phyloP scores from a whole-genome alignment of 2,888 invertebrate genomes.

The Stenoptilia bipunctidactyla region DNA sequence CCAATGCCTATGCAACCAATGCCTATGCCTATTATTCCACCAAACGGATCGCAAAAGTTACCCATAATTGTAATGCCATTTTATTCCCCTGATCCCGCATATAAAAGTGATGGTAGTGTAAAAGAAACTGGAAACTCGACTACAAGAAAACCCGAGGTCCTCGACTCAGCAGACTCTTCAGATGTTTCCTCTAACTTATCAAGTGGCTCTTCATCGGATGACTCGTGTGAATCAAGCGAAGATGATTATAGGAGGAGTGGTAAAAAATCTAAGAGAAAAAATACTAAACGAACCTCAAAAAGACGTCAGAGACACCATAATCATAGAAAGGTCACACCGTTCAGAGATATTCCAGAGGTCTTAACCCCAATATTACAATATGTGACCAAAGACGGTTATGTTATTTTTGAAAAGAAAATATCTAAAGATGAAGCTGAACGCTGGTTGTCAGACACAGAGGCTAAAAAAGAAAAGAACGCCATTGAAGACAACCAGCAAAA shows the following conservation, averaged over 20 bases:
- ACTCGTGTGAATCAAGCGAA: not conserved
- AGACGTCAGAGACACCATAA: not conserved
- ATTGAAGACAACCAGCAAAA: not conserved
- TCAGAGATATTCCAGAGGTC: constrained; percentile 15
- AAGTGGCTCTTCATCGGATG: not conserved
- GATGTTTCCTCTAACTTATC: not conserved
- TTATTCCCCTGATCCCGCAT: constrained; percentile 43
- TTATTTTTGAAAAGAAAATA: constrained; percentile 53
- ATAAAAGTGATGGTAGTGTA: constrained; percentile 16
- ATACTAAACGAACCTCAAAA: not conserved
- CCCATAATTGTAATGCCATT: constrained; percentile 63
- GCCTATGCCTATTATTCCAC: constrained; percentile 18
- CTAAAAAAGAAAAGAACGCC: no score
- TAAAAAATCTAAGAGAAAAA: not conserved
- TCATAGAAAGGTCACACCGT: not conserved
- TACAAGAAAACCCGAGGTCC: constrained; percentile 8
- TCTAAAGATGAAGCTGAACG: constrained; percentile 45
- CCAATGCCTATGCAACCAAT: constrained; percentile 17
- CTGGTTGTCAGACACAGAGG: constrained; percentile 27
- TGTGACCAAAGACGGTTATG: constrained; percentile 56
- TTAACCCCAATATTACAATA: constrained; percentile 53
- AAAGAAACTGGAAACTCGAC: constrained; percentile 8
- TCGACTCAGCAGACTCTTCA: not conserved
- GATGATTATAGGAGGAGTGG: not conserved
- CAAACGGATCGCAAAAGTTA: constrained; percentile 35